These are phyloP conservation scores for Baccha elongata DNA, from an alignment of 2,888 invertebrate genomes.

Conservation along the genomic window DNA sequence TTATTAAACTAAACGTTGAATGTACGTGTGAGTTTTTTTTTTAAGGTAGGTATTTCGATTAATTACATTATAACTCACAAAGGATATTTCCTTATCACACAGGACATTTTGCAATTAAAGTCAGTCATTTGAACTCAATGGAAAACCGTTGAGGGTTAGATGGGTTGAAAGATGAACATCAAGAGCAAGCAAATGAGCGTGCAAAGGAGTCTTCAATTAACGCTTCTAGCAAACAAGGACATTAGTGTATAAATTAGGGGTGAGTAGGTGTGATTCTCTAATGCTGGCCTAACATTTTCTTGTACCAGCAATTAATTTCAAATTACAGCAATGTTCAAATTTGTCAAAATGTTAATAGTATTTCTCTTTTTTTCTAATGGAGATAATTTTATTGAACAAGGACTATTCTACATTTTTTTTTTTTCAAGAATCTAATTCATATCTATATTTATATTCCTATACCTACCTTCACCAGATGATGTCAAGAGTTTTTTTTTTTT, in stretches of 20 bases:
- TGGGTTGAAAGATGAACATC: slow-evolving; percentile 52
- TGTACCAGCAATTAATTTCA: slow-evolving; percentile 63
- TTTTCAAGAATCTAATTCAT: too few relatives aligned
- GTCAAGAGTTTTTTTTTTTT: slow-evolving; percentile 72
- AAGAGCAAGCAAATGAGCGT: slow-evolving; percentile 40
- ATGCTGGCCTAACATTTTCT: slow-evolving; percentile 9
- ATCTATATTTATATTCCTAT: too few relatives aligned
- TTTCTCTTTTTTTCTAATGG: slow-evolving; percentile 11
- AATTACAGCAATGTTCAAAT: slow-evolving; percentile 59
- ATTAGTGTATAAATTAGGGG: slow-evolving; percentile 1
- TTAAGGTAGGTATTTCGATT: slow-evolving; percentile 27
- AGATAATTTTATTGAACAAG: not conserved
- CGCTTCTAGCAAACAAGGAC: slow-evolving; percentile 37
- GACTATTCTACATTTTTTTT: not conserved
- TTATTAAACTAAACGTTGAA: not conserved
- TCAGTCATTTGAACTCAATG: slow-evolving; percentile 63
- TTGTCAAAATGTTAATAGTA: slow-evolving; percentile 59
- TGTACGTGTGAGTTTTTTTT: not conserved
- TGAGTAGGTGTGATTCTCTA: not conserved
- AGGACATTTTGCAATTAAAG: slow-evolving; percentile 67
- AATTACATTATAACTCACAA: slow-evolving; percentile 52
- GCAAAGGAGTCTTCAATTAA: slow-evolving; percentile 55
- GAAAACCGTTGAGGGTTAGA: slow-evolving; percentile 36
- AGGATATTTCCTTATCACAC: slow-evolving; percentile 48
- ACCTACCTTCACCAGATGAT: slow-evolving; percentile 63